phyloP scores from a whole-genome alignment of 2,113 vertebrate genomes.

The Gallinago jamesoni region DNA sequence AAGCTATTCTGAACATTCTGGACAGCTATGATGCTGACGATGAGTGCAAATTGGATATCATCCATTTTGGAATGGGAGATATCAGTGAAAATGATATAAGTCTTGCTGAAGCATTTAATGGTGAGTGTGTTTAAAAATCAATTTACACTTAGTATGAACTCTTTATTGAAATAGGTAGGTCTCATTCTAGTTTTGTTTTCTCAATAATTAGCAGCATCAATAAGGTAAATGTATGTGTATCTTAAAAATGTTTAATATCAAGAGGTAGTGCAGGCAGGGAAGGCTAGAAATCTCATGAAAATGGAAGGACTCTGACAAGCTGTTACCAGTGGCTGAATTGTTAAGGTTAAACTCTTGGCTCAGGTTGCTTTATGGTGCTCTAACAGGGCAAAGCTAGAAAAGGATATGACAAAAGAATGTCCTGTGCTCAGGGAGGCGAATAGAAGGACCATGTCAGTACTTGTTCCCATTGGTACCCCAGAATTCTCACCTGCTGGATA shows the following conservation, averaged over 20 bases:
- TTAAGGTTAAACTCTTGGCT: not conserved
- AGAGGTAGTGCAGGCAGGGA: not conserved
- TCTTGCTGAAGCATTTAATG: slow-evolving; percentile 87
- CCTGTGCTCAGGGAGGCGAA: not conserved
- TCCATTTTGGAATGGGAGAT: slow-evolving; percentile 92
- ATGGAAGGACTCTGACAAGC: not conserved
- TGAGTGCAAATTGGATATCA: slow-evolving; percentile 85
- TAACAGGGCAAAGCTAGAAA: not conserved
- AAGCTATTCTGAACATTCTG: slow-evolving; percentile 87
- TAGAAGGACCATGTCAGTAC: not conserved
- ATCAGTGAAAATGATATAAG: slow-evolving; percentile 88
- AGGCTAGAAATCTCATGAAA: not conserved
- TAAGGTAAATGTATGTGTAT: not conserved
- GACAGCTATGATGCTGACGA: slow-evolving; percentile 85
- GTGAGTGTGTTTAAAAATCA: slow-evolving; percentile 61
- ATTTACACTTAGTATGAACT: not conserved
- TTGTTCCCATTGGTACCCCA: accelerated
- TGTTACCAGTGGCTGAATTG: not conserved
- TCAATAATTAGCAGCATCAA: not conserved
- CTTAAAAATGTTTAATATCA: not conserved
- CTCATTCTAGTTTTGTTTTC: not conserved
- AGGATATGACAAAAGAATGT: not conserved
- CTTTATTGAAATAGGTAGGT: not conserved
- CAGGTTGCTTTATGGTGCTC: not conserved
- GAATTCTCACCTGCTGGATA: not conserved